Conservation (phyloP, 2,797 vertebrate species). For the Octomys mimax region DNA sequence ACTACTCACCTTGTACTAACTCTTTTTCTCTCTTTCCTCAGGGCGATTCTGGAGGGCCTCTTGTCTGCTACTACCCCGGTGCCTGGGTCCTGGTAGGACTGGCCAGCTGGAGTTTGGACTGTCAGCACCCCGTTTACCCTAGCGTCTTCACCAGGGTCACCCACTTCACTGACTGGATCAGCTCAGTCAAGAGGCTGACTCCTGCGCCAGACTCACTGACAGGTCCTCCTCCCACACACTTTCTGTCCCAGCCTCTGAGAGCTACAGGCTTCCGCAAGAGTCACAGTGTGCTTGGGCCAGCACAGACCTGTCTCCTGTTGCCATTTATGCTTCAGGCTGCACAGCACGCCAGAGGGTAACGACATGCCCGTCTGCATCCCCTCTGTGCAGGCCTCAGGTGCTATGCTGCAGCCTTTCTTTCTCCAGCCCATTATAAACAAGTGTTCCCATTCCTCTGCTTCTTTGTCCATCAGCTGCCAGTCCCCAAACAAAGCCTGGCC, state of each 20-base stretch:
- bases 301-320: background rate
- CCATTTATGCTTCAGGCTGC: background rate
- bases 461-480: background rate
- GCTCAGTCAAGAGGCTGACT: background rate
- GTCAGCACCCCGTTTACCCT: slow-evolving; percentile 87
- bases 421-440: background rate
- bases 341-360: background rate
- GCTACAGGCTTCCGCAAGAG: fast-evolving
- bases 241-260: background rate
- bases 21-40: slow-evolving; percentile 72
- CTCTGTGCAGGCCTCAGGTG: background rate
- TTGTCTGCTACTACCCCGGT: slow-evolving; percentile 88
- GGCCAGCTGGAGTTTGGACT: slow-evolving; percentile 92
- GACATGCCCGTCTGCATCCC: fast-evolving
- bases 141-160: slow-evolving; percentile 90
- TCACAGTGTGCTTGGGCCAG: fast-evolving
- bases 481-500: background rate
- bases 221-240: background rate
- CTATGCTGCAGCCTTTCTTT: background rate
- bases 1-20: background rate
- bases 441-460: background rate
- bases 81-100: slow-evolving; percentile 89
- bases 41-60: slow-evolving; percentile 92
- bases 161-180: slow-evolving; percentile 86
- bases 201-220: background rate